Evolutionary conservation across 2,888 invertebrate genomes (phyloP).

Genomic region (Geotrupes spiniger): DNA sequence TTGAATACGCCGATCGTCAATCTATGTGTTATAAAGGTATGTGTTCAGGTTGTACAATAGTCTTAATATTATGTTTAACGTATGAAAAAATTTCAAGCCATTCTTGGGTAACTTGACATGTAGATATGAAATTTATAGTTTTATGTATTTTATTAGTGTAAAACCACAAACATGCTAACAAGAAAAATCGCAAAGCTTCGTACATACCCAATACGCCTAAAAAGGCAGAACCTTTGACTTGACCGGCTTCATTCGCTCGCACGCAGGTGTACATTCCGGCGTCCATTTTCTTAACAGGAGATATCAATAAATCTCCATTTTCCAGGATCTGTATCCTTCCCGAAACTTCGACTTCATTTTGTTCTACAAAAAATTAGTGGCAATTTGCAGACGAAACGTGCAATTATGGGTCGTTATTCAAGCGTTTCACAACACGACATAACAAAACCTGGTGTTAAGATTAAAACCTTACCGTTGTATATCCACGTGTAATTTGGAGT

Average conservation of each 20-base stretch:
- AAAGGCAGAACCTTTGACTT: slow-evolving; percentile 76
- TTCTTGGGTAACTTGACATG: neutral
- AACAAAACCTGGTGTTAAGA: no score
- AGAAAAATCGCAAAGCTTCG: slow-evolving; percentile 4
- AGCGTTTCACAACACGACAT: neutral
- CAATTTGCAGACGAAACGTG: slow-evolving; percentile 2
- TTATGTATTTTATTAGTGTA: neutral
- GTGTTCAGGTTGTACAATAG: no score
- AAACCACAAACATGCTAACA: slow-evolving; percentile 5
- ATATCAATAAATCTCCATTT: slow-evolving; percentile 83
- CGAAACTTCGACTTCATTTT: slow-evolving; percentile 61
- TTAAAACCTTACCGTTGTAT: slow-evolving; percentile 71
- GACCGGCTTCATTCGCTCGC: slow-evolving; percentile 86
- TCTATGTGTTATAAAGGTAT: no score
- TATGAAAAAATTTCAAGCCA: neutral
- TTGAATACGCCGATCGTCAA: no score
- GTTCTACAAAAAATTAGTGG: slow-evolving; percentile 51
- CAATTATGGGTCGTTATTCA: neutral
- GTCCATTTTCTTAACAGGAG: slow-evolving; percentile 78
- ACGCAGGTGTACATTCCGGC: slow-evolving; percentile 88
- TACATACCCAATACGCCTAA: slow-evolving; percentile 77
- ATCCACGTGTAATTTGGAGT: slow-evolving; percentile 89
- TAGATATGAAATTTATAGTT: neutral
- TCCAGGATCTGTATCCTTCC: slow-evolving; percentile 83
- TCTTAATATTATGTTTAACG: no score